A percentile compares a stretch with the other conserved stretches of the same genome.
These are phyloP conservation scores for Grallaria varia DNA, from an alignment of 2,113 vertebrate species.

Conservation along the genomic window DNA sequence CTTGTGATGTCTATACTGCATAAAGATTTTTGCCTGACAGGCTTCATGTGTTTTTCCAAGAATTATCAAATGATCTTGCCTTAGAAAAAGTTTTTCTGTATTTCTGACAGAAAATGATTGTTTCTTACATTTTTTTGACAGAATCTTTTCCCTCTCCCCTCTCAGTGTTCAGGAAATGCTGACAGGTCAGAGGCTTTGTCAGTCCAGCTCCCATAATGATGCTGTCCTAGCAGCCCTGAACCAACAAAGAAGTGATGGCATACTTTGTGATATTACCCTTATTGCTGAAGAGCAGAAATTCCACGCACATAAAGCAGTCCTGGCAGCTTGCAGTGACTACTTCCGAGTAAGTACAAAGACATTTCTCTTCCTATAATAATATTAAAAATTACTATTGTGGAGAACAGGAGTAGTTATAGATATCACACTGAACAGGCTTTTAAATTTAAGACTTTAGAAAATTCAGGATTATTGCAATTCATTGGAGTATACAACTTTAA, in stretches of 20 bases:
- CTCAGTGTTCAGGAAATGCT: constrained; percentile 89
- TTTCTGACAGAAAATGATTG: background rate
- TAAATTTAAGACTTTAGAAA: background rate
- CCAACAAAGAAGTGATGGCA: constrained; percentile 93
- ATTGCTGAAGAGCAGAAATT: constrained; percentile 96
- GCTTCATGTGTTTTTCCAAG: background rate
- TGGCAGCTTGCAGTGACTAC: constrained; percentile 97
- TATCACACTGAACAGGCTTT: background rate
- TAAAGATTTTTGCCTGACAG: background rate
- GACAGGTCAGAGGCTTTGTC: constrained; percentile 95
- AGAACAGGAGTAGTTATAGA: background rate
- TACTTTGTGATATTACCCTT: constrained; percentile 93
- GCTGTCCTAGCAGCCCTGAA: constrained; percentile 92
- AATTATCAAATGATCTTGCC: background rate
- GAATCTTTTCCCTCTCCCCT: constrained; percentile 14
- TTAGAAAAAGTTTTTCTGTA: background rate
- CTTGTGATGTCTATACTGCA: background rate
- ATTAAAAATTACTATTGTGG: background rate
- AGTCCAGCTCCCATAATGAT: constrained; percentile 93
- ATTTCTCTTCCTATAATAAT: background rate
- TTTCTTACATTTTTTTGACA: background rate
- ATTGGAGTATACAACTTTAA: background rate
- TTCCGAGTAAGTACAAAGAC: constrained; percentile 85
- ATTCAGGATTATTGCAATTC: background rate
- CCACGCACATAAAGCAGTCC: constrained; percentile 92